Evolutionary conservation across 2,797 vertebrate species (phyloP).

Genomic region (Gambusia yucatana): DNA sequence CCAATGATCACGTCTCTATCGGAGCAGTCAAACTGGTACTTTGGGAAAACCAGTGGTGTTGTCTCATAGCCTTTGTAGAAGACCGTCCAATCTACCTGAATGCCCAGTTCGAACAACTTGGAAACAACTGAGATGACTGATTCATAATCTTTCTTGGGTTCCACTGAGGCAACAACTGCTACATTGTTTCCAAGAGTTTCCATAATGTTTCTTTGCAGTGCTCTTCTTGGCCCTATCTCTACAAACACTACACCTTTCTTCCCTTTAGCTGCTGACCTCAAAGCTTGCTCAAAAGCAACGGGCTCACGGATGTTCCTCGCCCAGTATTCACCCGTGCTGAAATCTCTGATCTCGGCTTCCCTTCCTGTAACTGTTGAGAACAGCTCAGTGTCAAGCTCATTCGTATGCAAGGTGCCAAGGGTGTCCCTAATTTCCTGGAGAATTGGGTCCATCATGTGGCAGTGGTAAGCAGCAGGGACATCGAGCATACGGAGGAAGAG

Average conservation of each 20-base stretch:
- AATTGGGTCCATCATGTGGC: slow-evolving; percentile 87
- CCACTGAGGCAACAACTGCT: slow-evolving; percentile 79
- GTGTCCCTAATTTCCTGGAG: slow-evolving; percentile 71
- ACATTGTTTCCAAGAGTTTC: slow-evolving; percentile 81
- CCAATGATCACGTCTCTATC: slow-evolving; percentile 67
- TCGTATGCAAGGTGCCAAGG: slow-evolving; percentile 73
- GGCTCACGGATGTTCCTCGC: slow-evolving; percentile 83
- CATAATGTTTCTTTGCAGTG: slow-evolving; percentile 82
- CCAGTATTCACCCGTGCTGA: slow-evolving; percentile 85
- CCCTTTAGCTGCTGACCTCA: slow-evolving; percentile 71
- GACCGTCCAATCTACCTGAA: slow-evolving; percentile 80
- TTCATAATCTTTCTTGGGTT: slow-evolving; percentile 81
- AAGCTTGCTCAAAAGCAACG: slow-evolving; percentile 82
- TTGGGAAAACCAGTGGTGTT: slow-evolving; percentile 77
- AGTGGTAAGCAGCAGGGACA: slow-evolving; percentile 87
- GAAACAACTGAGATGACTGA: slow-evolving; percentile 73
- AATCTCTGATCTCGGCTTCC: slow-evolving; percentile 76
- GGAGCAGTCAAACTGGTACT: slow-evolving; percentile 85
- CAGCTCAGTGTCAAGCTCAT: slow-evolving; percentile 74
- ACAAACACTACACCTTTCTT: slow-evolving; percentile 82
- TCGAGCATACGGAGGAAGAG: slow-evolving; percentile 84
- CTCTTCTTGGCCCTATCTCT: slow-evolving; percentile 85
- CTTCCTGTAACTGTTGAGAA: slow-evolving; percentile 86
- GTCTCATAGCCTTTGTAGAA: slow-evolving; percentile 80
- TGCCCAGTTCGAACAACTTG: slow-evolving; percentile 84